These are phyloP conservation scores for Scomber colias DNA, from an alignment of 2,113 vertebrate species.

Conservation along the genomic window DNA sequence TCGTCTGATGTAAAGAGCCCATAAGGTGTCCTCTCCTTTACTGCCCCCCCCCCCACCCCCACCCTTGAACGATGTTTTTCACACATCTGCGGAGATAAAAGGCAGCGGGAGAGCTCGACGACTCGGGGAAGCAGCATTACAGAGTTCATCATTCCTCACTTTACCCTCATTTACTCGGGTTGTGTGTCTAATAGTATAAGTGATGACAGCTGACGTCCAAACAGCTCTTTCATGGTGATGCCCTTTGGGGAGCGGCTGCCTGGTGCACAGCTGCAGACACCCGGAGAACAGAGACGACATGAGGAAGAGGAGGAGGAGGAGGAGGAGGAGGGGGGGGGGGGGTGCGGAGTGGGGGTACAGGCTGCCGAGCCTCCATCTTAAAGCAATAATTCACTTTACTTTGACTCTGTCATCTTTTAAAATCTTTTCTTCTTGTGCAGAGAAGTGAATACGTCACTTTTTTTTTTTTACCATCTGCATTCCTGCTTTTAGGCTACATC, in stretches of 20 bases:
- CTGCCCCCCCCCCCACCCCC: slow-evolving; percentile 11
- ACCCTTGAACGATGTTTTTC: slow-evolving; percentile 13
- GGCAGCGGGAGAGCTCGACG: not conserved
- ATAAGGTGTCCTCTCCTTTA: not conserved
- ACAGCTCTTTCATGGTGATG: slow-evolving; percentile 30
- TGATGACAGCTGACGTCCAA: slow-evolving; percentile 43
- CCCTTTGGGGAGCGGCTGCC: slow-evolving; percentile 20
- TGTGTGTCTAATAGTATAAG: slow-evolving; percentile 18
- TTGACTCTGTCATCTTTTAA: too few relatives aligned
- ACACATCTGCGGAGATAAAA: slow-evolving; percentile 55
- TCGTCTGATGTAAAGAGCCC: not conserved
- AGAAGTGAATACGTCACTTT: not conserved
- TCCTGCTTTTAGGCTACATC: not conserved
- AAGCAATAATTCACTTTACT: not conserved
- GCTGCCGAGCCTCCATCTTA: not conserved
- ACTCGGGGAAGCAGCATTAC: slow-evolving; percentile 7
- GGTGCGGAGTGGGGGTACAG: too few relatives aligned
- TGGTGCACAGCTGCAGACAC: slow-evolving; percentile 28
- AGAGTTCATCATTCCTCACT: slow-evolving; percentile 8
- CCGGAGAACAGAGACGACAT: not conserved
- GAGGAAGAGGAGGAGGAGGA: not conserved
- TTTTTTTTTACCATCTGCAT: not conserved
- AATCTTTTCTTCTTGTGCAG: not conserved
- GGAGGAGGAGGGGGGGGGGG: too few relatives aligned
- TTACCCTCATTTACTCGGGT: slow-evolving; percentile 1